Evolutionary conservation across 2,888 invertebrate species (phyloP).

Genomic region (Esperia sulphurella): DNA sequence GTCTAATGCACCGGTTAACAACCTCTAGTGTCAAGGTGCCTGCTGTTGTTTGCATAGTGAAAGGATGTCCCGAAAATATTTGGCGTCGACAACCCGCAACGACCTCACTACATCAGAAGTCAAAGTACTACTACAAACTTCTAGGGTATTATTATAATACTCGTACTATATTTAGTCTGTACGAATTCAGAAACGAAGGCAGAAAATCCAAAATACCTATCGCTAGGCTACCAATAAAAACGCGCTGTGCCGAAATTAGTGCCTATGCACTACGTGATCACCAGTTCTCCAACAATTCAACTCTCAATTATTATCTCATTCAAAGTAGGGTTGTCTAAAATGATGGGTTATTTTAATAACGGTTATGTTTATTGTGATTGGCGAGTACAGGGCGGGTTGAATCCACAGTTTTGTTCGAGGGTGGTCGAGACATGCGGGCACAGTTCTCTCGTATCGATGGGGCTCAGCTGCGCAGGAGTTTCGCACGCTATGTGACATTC

Average conservation of each 20-base stretch:
- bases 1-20: conserved; percentile 78
- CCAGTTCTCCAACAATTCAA: conserved; percentile 6
- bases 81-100: neutral
- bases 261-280: neutral
- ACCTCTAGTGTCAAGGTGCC: conserved; percentile 77
- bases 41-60: conserved; percentile 58
- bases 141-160: neutral
- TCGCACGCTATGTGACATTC: conserved; percentile 35
- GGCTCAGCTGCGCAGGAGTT: conserved; percentile 58
- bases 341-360: neutral
- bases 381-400: conserved; percentile 10
- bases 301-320: conserved; percentile 6
- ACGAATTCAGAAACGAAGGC: neutral
- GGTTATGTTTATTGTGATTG: conserved; percentile 8
- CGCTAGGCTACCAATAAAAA: neutral
- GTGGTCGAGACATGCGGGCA: conserved; percentile 68
- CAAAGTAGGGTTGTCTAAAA: conserved; percentile 7
- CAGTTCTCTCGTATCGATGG: too few relatives aligned
- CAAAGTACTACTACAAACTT: neutral
- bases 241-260: neutral
- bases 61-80: conserved; percentile 43
- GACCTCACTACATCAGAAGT: neutral
- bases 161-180: neutral
- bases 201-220: too few relatives aligned
- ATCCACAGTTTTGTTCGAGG: conserved; percentile 43